Evolutionary conservation across 2,888 invertebrate genomes (phyloP).

Genomic region (Diadegma fenestrale): DNA sequence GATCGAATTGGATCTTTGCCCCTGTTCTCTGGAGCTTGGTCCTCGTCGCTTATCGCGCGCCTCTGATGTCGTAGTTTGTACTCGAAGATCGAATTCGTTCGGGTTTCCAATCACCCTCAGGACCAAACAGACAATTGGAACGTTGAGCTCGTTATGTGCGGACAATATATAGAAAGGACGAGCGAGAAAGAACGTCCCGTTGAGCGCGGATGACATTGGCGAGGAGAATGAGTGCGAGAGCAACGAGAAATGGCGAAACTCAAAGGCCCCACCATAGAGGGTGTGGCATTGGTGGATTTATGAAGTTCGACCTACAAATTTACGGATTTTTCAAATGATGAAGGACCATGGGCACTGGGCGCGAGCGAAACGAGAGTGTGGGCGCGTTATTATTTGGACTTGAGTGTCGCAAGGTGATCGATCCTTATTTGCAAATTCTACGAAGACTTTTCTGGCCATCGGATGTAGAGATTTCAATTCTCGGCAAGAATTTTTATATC

Average conservation of each 20-base stretch:
- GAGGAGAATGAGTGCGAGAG: not conserved
- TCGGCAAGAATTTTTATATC: no score
- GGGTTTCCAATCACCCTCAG: constrained; percentile 57
- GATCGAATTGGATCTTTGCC: constrained; percentile 51
- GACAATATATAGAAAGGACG: constrained; percentile 7
- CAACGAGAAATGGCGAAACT: constrained; percentile 7
- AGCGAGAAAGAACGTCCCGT: not conserved
- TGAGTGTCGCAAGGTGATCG: not conserved
- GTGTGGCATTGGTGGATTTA: not conserved
- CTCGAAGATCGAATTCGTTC: constrained; percentile 63
- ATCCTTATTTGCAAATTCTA: not conserved
- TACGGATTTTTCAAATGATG: not conserved
- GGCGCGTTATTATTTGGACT: not conserved
- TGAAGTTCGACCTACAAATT: not conserved
- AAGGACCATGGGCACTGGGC: not conserved
- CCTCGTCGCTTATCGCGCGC: not conserved
- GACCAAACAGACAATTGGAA: not conserved
- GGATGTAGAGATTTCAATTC: no score
- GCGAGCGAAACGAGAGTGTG: not conserved
- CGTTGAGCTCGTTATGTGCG: constrained; percentile 18
- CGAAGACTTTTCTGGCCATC: no score
- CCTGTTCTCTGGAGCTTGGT: no score
- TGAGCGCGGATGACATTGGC: not conserved
- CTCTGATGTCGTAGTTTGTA: not conserved
- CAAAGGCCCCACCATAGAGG: not conserved